Percentiles rank a stretch among this genome's conserved stretches.
phyloP scores from a whole-genome alignment of 2,797 vertebrate species.

The Pelobates cultripes region DNA sequence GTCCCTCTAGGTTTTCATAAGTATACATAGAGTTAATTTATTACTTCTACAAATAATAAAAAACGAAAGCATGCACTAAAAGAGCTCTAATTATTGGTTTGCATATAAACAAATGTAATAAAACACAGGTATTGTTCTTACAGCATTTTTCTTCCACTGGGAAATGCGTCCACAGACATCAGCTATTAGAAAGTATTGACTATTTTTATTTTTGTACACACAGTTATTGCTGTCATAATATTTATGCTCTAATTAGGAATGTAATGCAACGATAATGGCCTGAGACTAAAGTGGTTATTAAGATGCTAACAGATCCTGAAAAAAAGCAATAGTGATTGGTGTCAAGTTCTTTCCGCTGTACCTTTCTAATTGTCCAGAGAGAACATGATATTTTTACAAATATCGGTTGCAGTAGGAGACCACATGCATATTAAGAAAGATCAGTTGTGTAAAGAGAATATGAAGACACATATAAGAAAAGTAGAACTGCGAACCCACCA shows the following conservation, averaged over 20 bases:
- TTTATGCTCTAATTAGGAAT: conserved; percentile 43
- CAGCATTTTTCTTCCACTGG: neutral
- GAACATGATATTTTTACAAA: conserved; percentile 52
- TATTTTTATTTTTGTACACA: conserved; percentile 32
- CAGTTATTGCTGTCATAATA: conserved; percentile 55
- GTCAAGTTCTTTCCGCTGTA: conserved; percentile 49
- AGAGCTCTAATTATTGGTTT: too few relatives aligned
- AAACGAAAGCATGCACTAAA: too few relatives aligned
- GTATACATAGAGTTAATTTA: too few relatives aligned
- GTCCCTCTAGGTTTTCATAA: too few relatives aligned
- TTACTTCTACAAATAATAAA: too few relatives aligned
- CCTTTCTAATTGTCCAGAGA: conserved; percentile 44
- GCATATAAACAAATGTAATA: neutral
- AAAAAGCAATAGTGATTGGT: conserved; percentile 32
- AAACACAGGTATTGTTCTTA: neutral
- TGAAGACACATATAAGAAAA: neutral
- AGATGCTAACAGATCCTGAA: conserved; percentile 31
- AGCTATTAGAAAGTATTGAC: conserved; percentile 31
- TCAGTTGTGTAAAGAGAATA: conserved; percentile 6
- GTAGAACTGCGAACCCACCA: too few relatives aligned
- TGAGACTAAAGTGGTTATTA: conserved; percentile 21
- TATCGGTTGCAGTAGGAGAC: conserved; percentile 28
- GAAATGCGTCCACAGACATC: conserved; percentile 9
- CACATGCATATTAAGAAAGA: conserved; percentile 35
- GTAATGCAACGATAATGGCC: conserved; percentile 29